These are phyloP conservation scores for Drosophila austrosaltans DNA, from an alignment of 2,888 invertebrate genomes.

Conservation along the genomic window DNA sequence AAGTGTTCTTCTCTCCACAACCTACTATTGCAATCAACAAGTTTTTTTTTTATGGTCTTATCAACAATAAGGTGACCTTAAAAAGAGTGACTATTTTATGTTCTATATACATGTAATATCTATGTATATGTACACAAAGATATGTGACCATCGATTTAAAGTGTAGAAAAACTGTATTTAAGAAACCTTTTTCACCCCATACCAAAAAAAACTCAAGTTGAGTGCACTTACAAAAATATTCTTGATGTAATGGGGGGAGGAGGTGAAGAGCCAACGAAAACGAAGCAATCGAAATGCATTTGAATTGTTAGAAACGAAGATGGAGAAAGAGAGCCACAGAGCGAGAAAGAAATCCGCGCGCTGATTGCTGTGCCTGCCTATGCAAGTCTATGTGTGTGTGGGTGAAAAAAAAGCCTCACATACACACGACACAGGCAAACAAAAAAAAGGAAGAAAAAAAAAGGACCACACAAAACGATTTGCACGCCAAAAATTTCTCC, in stretches of 20 bases:
- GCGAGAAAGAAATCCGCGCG: slow-evolving; percentile 35
- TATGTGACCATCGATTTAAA: slow-evolving; percentile 48
- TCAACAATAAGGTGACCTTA: slow-evolving; percentile 7
- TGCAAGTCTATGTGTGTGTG: slow-evolving; percentile 9
- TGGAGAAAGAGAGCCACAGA: slow-evolving; percentile 41
- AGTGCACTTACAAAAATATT: slow-evolving; percentile 62
- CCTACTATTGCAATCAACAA: neutral
- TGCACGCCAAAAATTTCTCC: slow-evolving; percentile 64
- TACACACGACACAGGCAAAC: slow-evolving; percentile 43
- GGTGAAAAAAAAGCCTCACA: slow-evolving; percentile 32
- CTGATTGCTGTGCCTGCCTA: slow-evolving; percentile 43
- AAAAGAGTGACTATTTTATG: neutral
- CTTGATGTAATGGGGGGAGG: neutral
- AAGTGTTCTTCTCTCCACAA: neutral
- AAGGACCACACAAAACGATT: slow-evolving; percentile 74
- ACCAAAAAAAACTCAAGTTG: slow-evolving; percentile 52
- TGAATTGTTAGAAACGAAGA: slow-evolving; percentile 49
- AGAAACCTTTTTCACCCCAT: slow-evolving; percentile 40
- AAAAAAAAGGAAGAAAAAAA: slow-evolving; percentile 44
- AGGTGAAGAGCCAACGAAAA: slow-evolving; percentile 20
- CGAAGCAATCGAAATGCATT: slow-evolving; percentile 76
- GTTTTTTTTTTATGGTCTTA: neutral
- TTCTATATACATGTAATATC: too few relatives aligned
- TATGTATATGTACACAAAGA: slow-evolving; percentile 21
- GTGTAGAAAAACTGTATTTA: slow-evolving; percentile 65